Evolutionary conservation across 2,888 invertebrate species (phyloP).

Genomic region (Helobdella robusta): DNA sequence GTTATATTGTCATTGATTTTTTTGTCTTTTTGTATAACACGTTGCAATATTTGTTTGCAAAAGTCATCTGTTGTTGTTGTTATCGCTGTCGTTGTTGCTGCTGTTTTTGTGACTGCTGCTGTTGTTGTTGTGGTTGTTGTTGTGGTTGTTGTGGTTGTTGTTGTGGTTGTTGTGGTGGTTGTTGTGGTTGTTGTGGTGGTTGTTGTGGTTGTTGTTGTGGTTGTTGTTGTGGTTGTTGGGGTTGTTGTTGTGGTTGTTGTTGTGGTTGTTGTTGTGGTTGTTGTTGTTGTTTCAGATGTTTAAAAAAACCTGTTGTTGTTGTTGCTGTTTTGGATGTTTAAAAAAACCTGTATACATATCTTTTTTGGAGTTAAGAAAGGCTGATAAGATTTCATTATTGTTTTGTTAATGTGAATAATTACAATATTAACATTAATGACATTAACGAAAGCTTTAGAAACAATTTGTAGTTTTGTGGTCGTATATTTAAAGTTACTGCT

Average conservation of each 20-base stretch:
- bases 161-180: neutral
- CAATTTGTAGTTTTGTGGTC: too few relatives aligned
- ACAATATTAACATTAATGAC: too few relatives aligned
- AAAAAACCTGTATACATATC: too few relatives aligned
- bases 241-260: neutral
- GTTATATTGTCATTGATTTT: neutral
- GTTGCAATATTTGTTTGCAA: neutral
- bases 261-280: neutral
- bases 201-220: constrained; percentile 5
- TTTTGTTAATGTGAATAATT: too few relatives aligned
- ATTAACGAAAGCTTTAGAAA: too few relatives aligned
- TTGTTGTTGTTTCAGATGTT: neutral
- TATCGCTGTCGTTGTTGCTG: constrained; percentile 1
- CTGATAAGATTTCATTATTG: too few relatives aligned
- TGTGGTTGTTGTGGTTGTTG: neutral
- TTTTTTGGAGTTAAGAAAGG: too few relatives aligned
- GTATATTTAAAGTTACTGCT: too few relatives aligned
- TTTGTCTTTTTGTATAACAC: neutral
- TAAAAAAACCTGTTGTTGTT: too few relatives aligned
- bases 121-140: neutral
- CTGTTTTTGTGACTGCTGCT: neutral
- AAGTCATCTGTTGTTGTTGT: neutral
- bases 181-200: neutral
- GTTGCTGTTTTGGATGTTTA: too few relatives aligned
- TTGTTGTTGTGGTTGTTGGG: neutral